Evolutionary conservation across 2,113 vertebrate genomes (phyloP).

Genomic region (Pheucticus melanocephalus): DNA sequence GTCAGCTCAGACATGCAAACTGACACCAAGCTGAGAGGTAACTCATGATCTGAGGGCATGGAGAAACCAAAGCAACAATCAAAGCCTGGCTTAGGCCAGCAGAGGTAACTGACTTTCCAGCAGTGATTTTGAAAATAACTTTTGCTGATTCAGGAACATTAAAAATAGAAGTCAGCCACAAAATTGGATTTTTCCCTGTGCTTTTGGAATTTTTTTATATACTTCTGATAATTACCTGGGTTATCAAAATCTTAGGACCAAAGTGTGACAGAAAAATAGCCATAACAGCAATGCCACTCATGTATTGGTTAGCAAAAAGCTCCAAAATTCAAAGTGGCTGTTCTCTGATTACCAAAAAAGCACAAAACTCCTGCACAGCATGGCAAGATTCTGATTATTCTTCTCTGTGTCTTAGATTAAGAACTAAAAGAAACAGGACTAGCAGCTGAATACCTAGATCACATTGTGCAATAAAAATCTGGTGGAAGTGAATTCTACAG

Average conservation of each 20-base stretch:
- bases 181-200: not conserved
- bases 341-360: not conserved
- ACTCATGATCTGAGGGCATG: not conserved
- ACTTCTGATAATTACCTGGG: not conserved
- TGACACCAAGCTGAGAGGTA: not conserved
- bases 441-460: not conserved
- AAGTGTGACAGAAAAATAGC: not conserved
- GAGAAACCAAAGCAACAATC: not conserved
- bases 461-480: not conserved
- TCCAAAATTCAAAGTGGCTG: not conserved
- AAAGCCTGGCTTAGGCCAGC: not conserved
- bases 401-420: not conserved
- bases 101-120: not conserved
- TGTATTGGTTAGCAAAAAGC: not conserved
- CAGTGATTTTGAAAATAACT: not conserved
- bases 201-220: not conserved
- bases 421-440: not conserved
- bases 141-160: not conserved
- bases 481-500: not conserved
- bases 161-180: not conserved
- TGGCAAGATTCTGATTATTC: rapidly evolving
- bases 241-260: not conserved
- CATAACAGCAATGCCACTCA: not conserved
- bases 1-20: not conserved
- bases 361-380: not conserved